A percentile compares a stretch with the other conserved stretches of the same genome.
These are phyloP conservation scores for Campoletis raptor DNA, from an alignment of 2,888 invertebrate species.

Conservation along the genomic window DNA sequence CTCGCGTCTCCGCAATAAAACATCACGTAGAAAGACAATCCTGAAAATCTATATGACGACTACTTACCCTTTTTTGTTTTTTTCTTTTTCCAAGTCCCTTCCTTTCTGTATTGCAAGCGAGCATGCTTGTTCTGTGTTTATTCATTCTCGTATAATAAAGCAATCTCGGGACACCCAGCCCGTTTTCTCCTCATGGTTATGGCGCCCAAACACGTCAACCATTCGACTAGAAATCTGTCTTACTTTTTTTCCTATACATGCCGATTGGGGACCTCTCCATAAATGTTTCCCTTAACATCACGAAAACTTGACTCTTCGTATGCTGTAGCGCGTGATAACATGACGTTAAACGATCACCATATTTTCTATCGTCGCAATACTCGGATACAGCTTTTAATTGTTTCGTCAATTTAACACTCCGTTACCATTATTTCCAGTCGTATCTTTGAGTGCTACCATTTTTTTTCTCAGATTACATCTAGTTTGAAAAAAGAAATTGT, in stretches of 20 bases:
- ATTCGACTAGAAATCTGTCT: slow-evolving; percentile 24
- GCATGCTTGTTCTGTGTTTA: slow-evolving; percentile 23
- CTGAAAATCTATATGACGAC: slow-evolving; percentile 10
- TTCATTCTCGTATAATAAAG: slow-evolving; percentile 66
- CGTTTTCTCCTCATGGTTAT: slow-evolving; percentile 51
- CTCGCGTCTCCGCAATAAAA: slow-evolving; percentile 53
- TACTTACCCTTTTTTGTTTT: not conserved
- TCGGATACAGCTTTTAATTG: slow-evolving; percentile 12
- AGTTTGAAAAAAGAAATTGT: not conserved
- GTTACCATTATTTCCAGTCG: slow-evolving; percentile 15
- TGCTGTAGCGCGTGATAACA: slow-evolving; percentile 41
- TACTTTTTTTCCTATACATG: not conserved
- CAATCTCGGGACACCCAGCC: slow-evolving; percentile 62
- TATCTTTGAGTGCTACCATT: not conserved
- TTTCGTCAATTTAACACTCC: slow-evolving; percentile 7
- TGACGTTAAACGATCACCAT: slow-evolving; percentile 32
- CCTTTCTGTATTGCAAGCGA: not conserved
- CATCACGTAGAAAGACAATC: slow-evolving; percentile 53
- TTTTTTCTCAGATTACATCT: not conserved
- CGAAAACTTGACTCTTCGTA: slow-evolving; percentile 42
- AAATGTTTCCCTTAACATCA: slow-evolving; percentile 25
- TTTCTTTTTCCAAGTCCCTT: not conserved
- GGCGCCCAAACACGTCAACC: slow-evolving; percentile 59
- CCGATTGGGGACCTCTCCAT: not conserved
- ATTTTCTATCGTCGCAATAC: slow-evolving; percentile 24